These are phyloP conservation scores for Micromussa lordhowensis DNA, from an alignment of 92 coral and sea anemone genomes.

Conservation along the genomic window DNA sequence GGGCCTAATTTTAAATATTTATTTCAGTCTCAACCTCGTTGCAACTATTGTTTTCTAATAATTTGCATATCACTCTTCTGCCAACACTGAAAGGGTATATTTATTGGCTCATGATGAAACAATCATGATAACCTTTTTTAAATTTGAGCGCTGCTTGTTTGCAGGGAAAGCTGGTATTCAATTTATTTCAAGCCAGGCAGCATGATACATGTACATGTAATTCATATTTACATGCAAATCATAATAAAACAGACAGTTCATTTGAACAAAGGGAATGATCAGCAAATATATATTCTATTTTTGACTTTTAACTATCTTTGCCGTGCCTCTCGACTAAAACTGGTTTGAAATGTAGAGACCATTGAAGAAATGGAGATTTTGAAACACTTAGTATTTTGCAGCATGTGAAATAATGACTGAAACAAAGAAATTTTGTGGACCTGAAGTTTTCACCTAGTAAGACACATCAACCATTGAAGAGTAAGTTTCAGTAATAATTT, in stretches of 20 bases:
- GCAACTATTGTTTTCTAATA: conserved; percentile 24
- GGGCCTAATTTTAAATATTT: background rate
- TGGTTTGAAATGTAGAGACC: conserved; percentile 19
- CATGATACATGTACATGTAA: too few relatives aligned
- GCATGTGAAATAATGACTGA: too few relatives aligned
- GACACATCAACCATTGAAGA: too few relatives aligned
- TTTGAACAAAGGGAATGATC: too few relatives aligned
- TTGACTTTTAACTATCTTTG: conserved; percentile 34
- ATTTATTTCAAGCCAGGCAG: conserved; percentile 29
- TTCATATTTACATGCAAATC: conserved; percentile 19
- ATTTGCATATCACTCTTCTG: conserved; percentile 24
- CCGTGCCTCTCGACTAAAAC: conserved; percentile 32
- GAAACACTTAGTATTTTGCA: conserved; percentile 7
- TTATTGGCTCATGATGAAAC: background rate
- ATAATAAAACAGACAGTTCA: conserved; percentile 28
- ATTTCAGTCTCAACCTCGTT: conserved; percentile 21
- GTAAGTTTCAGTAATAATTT: too few relatives aligned
- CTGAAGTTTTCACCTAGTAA: too few relatives aligned
- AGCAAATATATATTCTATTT: too few relatives aligned
- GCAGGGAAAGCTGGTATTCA: conserved; percentile 32
- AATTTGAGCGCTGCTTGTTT: conserved; percentile 19
- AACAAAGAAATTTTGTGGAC: too few relatives aligned
- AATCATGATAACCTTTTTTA: background rate
- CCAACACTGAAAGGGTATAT: conserved; percentile 25
- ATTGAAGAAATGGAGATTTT: conserved; percentile 8